Evolutionary conservation across 2,888 invertebrate species (phyloP), one percentile per base, ranked within the genome.

Genomic region (Pinctada fucata): DNA sequence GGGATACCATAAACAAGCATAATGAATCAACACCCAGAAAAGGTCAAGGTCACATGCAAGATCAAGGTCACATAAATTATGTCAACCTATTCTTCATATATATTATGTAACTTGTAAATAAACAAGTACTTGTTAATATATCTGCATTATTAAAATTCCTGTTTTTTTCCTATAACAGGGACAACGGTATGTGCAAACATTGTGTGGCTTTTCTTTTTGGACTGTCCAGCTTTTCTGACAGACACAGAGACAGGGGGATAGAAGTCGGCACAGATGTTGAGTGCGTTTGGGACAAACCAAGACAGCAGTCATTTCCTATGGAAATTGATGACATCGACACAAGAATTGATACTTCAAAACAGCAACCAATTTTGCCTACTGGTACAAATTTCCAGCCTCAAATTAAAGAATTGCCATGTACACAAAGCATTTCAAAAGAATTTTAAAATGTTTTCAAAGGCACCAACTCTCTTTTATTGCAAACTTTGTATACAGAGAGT

Each of bases 231-330:
- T 76, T 69, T 13, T 47, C 5, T 70, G 70, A 69, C 4, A 45
- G 76, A 47, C 76, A 70, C 51, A 69, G 6, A 64, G 76, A 76
- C 31, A 13, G 76, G n/a, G 31, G 31, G 8, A 69, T 70, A 52
- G 2, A 16, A 48, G 69, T 63, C 1, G 31, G 70, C 10, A 76
- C 76, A 0, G 76, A 70, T 76, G 69, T 64, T 3, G 48, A 31
- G n/a, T 76, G 63, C 31, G 70, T 10, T 6, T 76, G 71, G 76
- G 72, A 76, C 65, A 65, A 76, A 50, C 72, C 72, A 13, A 71
- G 51, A 16, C 64, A 71, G 64, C 13, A 1, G 10, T 48, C 71
- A 3, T 8, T 45, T 6, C 76, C 72, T 6, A 71, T 45, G 13
- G 51, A 66, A 76, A 65, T 71, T 6, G 71, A 64, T 65, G 5